Evolutionary conservation across 2,888 invertebrate species (phyloP).

Genomic region (Orchestes rusci): DNA sequence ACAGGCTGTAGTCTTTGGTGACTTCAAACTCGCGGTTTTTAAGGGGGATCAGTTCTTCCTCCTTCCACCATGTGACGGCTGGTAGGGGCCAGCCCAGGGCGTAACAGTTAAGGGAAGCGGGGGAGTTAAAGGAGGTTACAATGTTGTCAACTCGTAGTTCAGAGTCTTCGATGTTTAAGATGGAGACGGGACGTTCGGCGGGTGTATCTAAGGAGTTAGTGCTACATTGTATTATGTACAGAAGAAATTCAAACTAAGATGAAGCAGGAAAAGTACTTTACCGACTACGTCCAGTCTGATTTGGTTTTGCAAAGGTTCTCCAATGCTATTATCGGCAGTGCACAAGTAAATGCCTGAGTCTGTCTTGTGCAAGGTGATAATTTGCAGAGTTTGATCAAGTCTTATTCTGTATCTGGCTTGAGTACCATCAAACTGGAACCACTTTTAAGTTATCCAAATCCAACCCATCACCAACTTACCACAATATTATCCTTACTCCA

Average conservation of each 20-base stretch:
- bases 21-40: conserved; percentile 63
- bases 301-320: conserved; percentile 59
- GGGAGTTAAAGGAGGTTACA: conserved; percentile 63
- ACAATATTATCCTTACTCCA: conserved; percentile 62
- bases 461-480: conserved; percentile 15
- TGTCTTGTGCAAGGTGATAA: conserved; percentile 68
- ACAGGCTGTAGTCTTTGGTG: conserved; percentile 64
- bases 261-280: conserved; percentile 39
- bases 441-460: no score
- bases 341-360: conserved; percentile 85
- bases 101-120: conserved; percentile 67
- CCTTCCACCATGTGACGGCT: conserved; percentile 78
- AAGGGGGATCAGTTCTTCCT: conserved; percentile 66
- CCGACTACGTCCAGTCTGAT: conserved; percentile 67
- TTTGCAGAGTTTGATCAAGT: conserved; percentile 65
- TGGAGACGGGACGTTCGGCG: conserved; percentile 49
- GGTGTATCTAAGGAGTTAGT: conserved; percentile 25
- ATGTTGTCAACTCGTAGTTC: conserved; percentile 42
- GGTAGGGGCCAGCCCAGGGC: conserved; percentile 78
- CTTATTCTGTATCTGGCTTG: conserved; percentile 65
- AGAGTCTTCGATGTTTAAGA: conserved; percentile 61
- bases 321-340: conserved; percentile 72
- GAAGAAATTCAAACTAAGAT: no score
- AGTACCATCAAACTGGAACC: conserved; percentile 62
- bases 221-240: conserved; percentile 1